Conservation (phyloP, 1,140 invertebrate species). For the Leptinotarsa texana region DNA sequence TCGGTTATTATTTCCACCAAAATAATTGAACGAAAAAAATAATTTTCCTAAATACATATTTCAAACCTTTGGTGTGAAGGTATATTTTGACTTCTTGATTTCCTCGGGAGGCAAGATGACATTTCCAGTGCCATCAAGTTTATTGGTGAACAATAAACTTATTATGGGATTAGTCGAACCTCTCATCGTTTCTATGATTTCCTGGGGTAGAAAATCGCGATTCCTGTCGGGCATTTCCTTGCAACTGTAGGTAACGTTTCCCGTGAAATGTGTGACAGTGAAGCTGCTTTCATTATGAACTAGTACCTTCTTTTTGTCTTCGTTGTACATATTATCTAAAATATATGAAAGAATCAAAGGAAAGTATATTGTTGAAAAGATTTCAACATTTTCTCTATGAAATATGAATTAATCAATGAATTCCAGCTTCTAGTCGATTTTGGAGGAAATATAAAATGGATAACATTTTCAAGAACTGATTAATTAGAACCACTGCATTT, state of each 20-base stretch:
- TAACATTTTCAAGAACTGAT: no score
- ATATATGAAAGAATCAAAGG: neutral
- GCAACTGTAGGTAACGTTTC: conserved; percentile 79
- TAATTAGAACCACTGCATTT: no score
- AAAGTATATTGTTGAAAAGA: no score
- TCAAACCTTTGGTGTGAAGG: conserved; percentile 24
- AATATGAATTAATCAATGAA: no score
- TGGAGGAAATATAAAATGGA: no score
- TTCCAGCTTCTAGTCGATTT: no score
- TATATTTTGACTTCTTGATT: conserved; percentile 15
- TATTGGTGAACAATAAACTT: conserved; percentile 80
- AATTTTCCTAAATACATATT: neutral
- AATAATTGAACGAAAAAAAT: no score
- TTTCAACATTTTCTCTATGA: no score
- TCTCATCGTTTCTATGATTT: conserved; percentile 82
- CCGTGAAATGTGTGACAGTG: conserved; percentile 81
- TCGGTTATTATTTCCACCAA: no score
- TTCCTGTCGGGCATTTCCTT: conserved; percentile 84
- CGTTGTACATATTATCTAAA: conserved; percentile 48
- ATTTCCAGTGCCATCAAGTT: conserved; percentile 83
- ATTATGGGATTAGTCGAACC: conserved; percentile 73
- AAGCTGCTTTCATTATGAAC: conserved; percentile 70
- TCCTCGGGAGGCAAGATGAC: conserved; percentile 59
- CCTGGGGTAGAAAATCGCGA: conserved; percentile 83
- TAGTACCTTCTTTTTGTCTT: conserved; percentile 66